Conservation (phyloP, 2,888 invertebrate species). For the Andrena bicolor region DNA sequence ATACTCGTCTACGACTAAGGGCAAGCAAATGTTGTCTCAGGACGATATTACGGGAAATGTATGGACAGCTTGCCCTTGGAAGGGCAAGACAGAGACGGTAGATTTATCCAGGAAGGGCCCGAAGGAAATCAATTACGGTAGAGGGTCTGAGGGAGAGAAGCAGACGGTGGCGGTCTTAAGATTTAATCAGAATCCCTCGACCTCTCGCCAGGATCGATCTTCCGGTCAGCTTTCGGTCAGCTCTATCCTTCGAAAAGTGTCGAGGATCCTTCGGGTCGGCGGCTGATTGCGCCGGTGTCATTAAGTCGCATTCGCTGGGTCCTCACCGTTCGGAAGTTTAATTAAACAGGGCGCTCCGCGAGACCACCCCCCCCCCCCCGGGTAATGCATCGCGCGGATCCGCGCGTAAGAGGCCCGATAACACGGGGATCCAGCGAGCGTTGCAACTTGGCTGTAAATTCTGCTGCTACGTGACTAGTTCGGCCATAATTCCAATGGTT, state of each 20-base stretch:
- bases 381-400: slow-evolving; percentile 50
- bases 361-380: slow-evolving; percentile 38
- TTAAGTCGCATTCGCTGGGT: slow-evolving; percentile 61
- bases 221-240: slow-evolving; percentile 24
- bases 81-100: neutral
- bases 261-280: slow-evolving; percentile 20
- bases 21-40: neutral
- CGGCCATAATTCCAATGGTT: slow-evolving; percentile 37
- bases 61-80: no score
- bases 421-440: slow-evolving; percentile 6
- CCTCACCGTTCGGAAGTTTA: slow-evolving; percentile 73
- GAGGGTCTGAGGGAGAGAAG: neutral
- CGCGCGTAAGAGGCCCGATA: slow-evolving; percentile 25
- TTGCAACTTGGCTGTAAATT: slow-evolving; percentile 37
- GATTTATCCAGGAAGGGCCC: neutral
- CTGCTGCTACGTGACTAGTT: slow-evolving; percentile 24
- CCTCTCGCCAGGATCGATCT: neutral
- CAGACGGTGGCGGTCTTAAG: slow-evolving; percentile 10
- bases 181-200: slow-evolving; percentile 40
- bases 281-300: slow-evolving; percentile 61
- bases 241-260: slow-evolving; percentile 51
- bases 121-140: neutral
- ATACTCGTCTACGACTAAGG: no score
- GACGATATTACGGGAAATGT: no score
- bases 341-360: slow-evolving; percentile 68